These are phyloP conservation scores for Coenonympha arcania DNA, from an alignment of 2,888 invertebrate species.

Conservation along the genomic window DNA sequence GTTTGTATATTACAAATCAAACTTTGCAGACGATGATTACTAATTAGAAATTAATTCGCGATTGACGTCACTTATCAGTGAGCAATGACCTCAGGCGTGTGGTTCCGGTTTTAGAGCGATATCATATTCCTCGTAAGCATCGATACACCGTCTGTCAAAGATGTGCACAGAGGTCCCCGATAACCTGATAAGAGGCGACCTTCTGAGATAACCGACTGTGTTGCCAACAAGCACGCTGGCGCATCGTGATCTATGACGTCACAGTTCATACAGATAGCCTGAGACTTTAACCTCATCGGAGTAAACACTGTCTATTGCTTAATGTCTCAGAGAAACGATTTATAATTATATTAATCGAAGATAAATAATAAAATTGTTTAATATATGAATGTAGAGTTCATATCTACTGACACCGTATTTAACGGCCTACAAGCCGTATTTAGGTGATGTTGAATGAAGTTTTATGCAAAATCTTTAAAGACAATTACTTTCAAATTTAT, in stretches of 20 bases:
- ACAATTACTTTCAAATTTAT: no score
- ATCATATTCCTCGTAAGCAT: constrained; percentile 24
- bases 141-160: constrained; percentile 28
- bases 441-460: no score
- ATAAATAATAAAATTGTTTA: no score
- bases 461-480: no score
- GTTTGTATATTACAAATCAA: no score
- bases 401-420: no score
- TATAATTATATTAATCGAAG: no score
- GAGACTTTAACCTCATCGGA: constrained; percentile 40
- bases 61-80: constrained; percentile 13
- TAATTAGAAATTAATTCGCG: neutral
- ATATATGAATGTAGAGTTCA: no score
- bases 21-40: no score
- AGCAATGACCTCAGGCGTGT: constrained; percentile 11
- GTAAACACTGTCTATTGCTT: constrained; percentile 27
- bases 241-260: constrained; percentile 47
- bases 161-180: constrained; percentile 33
- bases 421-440: no score
- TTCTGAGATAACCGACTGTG: constrained; percentile 25
- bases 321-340: neutral
- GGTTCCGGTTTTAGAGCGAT: constrained; percentile 26
- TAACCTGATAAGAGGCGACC: constrained; percentile 35
- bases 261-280: constrained; percentile 38
- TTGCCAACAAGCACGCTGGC: constrained; percentile 32